Evolutionary conservation across 1,140 invertebrate species (phyloP).

Genomic region (Diorhabda sublineata): DNA sequence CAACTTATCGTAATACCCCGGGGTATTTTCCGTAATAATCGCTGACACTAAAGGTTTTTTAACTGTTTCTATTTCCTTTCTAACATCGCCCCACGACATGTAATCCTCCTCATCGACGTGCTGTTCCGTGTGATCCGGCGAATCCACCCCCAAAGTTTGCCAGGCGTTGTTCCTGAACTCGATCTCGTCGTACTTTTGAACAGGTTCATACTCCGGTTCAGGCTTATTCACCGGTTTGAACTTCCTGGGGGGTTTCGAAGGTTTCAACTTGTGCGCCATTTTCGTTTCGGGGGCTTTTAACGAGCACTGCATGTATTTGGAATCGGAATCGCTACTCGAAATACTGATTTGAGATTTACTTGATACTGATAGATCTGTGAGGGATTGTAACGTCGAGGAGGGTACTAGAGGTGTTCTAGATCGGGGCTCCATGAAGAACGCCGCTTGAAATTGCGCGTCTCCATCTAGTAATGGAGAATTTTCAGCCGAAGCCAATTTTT

Average conservation of each 20-base stretch:
- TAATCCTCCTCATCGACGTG: conserved; percentile 40
- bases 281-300: conserved; percentile 10
- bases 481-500: conserved; percentile 68
- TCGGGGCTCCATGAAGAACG: conserved; percentile 67
- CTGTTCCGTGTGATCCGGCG: conserved; percentile 59
- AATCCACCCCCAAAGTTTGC: conserved; percentile 70
- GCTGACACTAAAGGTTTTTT: conserved; percentile 34
- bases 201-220: conserved; percentile 23
- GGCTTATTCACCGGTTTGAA: conserved; percentile 9
- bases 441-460: conserved; percentile 70
- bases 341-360: conserved; percentile 5
- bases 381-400: conserved; percentile 51
- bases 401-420: conserved; percentile 70
- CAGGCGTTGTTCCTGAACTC: conserved; percentile 69
- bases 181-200: conserved; percentile 60
- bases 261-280: conserved; percentile 53
- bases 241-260: conserved; percentile 64
- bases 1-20: conserved; percentile 67
- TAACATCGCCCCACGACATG: conserved; percentile 37
- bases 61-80: conserved; percentile 22
- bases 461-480: conserved; percentile 60
- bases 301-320: background rate
- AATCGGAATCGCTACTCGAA: background rate
- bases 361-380: conserved; percentile 10
- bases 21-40: conserved; percentile 32